Percentiles rank a stretch among this genome's conserved stretches.
phyloP scores from a whole-genome alignment of 2,888 invertebrate genomes.

The Trisateles emortualis region DNA sequence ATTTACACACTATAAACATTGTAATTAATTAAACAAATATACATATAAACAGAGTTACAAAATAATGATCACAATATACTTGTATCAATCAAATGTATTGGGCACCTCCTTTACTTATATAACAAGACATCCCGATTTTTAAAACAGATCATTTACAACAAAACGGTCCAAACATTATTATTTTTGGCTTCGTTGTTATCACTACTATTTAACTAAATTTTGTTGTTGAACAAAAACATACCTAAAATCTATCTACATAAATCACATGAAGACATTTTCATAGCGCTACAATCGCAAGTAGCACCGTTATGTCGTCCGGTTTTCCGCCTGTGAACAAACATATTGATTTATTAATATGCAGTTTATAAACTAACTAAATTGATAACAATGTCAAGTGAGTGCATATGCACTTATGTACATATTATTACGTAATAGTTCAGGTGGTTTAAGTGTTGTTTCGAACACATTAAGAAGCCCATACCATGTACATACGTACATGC shows the following conservation, averaged over 20 bases:
- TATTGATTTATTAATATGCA: background rate
- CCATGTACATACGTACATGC: too few species aligned
- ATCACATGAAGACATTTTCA: conserved; percentile 82
- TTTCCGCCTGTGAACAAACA: conserved; percentile 94
- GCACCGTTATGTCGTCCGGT: conserved; percentile 99
- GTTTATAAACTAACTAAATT: background rate
- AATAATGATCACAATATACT: conserved; percentile 24
- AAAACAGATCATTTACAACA: conserved; percentile 35
- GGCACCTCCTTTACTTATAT: conserved; percentile 46
- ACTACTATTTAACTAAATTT: conserved; percentile 68
- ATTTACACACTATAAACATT: conserved; percentile 48
- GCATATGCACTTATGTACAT: too few species aligned
- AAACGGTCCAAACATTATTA: conserved; percentile 30
- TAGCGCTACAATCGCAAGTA: conserved; percentile 97
- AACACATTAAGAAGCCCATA: too few species aligned
- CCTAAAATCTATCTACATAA: conserved; percentile 66
- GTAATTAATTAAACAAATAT: conserved; percentile 39
- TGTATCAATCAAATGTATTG: conserved; percentile 21
- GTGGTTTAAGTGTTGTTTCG: too few species aligned
- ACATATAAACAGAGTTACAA: conserved; percentile 34
- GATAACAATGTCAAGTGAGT: too few species aligned
- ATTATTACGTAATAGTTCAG: too few species aligned
- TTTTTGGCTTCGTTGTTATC: conserved; percentile 78
- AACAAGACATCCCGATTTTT: conserved; percentile 29
- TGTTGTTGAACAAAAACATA: conserved; percentile 64